These are phyloP conservation scores for Cryptophagus acutangulus DNA, from an alignment of 2,888 invertebrate genomes.

Conservation along the genomic window DNA sequence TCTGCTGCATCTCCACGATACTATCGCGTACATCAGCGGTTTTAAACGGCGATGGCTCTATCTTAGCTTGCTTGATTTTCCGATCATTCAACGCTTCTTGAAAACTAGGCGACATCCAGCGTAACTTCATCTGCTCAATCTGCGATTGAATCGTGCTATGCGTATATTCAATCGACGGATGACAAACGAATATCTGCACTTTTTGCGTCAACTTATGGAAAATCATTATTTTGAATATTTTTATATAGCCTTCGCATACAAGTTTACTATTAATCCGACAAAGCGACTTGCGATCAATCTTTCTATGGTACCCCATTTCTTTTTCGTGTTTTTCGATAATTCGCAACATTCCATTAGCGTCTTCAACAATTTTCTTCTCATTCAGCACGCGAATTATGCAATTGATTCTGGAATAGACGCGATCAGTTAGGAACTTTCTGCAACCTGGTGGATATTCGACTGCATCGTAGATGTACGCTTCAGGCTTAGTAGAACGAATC, in stretches of 20 bases:
- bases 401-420: conserved; percentile 55
- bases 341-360: conserved; percentile 50
- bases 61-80: no score
- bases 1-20: conserved; percentile 27
- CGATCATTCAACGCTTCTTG: no score
- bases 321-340: conserved; percentile 50
- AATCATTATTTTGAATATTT: conserved; percentile 52
- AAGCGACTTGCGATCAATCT: conserved; percentile 62
- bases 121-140: conserved; percentile 57
- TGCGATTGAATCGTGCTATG: conserved; percentile 53
- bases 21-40: conserved; percentile 30
- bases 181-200: conserved; percentile 52
- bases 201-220: conserved; percentile 47
- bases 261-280: conserved; percentile 56
- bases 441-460: no score
- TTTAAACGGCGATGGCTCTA: conserved; percentile 25
- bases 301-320: conserved; percentile 46
- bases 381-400: conserved; percentile 59
- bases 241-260: conserved; percentile 54
- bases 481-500: no score
- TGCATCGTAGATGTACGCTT: no score
- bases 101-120: no score
- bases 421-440: no score
- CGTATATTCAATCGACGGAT: conserved; percentile 48
- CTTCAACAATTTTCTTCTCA: conserved; percentile 56